Conservation (phyloP, 1,140 invertebrate genomes). For the Leptinotarsa undecemlineata region DNA sequence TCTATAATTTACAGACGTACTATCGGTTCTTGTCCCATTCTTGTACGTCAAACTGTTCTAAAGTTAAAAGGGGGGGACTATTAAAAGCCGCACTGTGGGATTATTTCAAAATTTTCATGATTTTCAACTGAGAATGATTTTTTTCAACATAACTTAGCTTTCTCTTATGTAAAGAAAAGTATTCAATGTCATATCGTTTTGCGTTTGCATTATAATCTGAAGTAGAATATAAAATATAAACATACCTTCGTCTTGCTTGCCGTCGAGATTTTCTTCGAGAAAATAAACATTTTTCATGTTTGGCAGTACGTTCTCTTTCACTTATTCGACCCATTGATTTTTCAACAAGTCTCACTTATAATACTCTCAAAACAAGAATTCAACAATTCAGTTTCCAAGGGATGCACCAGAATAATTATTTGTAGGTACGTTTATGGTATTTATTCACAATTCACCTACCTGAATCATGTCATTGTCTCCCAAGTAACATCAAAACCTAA, state of each 20-base stretch:
- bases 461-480: too few species aligned
- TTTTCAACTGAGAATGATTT: background rate
- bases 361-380: background rate
- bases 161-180: background rate
- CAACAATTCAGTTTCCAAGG: too few species aligned
- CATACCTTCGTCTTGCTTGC: background rate
- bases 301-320: background rate
- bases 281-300: constrained; percentile 6
- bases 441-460: too few species aligned
- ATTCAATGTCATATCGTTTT: background rate
- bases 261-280: background rate
- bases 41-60: too few species aligned
- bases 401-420: too few species aligned
- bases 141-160: background rate
- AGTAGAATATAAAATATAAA: background rate
- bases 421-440: too few species aligned
- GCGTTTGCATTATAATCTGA: background rate
- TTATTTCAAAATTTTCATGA: background rate
- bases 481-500: too few species aligned
- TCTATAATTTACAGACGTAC: too few species aligned
- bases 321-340: background rate
- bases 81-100: background rate
- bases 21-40: too few species aligned
- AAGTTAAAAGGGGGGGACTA: too few species aligned
- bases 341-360: background rate